Base-by-base conservation (phyloP, 2,113 vertebrate species). In the Strix uralensis region DNA sequence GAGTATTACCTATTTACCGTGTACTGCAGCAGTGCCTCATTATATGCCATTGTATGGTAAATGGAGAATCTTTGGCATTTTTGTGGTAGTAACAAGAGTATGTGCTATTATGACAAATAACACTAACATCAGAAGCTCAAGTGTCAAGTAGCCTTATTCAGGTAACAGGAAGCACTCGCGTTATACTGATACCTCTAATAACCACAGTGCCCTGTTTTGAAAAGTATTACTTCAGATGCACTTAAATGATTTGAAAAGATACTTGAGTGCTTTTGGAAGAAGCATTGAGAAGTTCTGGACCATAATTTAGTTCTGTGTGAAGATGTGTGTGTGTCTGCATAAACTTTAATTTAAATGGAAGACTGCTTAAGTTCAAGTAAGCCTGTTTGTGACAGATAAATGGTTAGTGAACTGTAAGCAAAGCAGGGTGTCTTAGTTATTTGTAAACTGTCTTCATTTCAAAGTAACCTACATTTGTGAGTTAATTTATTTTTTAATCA, bases 11-110 rank as follows among this genome's bases (percentile, higher is more conserved):
- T 66, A 1, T 42, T 79, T 29, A 7, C 16, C 20, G 32, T 11
- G 46, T 12, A 11, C 32, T 38, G 12, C 38, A 47, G 0, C 42
- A 27, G 36, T 1, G 1, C 61, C 82, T 73, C 32, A 11, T 3
- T 21, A 40, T 17, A 3, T 6, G 8, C 46, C 17, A 3, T 7
- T 34, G 8, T 15, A 9, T 54, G 55, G 32, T 19, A 51, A 34
- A 12, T 38, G 29, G 54, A 65, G 17, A 38, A 12, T 30, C 12
- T 61, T 18, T 15, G 44, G 58, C 18, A 26, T 55, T 78, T 71
- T 26, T 62, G 0, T 34, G 49, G 42, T 27, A 47, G 13, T 13
- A 49, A 42, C 8, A 54, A 30, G 22, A 36, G 15, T 42, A 6
- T 29, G 46, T 40, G 81, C 40, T 80, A 0, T 42, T 61, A 5